phyloP scores from a whole-genome alignment of 2,113 vertebrate genomes.

The Daubentonia madagascariensis region DNA sequence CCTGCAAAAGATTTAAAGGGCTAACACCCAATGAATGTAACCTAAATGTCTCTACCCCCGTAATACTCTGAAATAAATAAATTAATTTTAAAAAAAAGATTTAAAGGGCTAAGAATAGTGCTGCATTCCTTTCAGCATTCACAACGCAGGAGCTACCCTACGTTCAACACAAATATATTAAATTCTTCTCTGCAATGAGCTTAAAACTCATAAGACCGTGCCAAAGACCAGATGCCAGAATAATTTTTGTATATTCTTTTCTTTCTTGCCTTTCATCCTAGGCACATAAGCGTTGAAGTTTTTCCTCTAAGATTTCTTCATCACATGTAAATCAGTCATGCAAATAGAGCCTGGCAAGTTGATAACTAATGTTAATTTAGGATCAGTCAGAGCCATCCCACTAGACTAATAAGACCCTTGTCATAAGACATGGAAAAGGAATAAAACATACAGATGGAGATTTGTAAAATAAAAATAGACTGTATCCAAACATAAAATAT shows the following conservation, averaged over 20 bases:
- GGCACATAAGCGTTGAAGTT: background rate
- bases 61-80: no score
- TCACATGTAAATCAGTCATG: background rate
- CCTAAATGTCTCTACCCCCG: no score
- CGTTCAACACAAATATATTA: background rate
- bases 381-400: background rate
- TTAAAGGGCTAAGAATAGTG: background rate
- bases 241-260: background rate
- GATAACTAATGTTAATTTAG: constrained; percentile 19
- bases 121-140: background rate
- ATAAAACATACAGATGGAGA: background rate
- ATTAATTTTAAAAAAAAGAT: background rate
- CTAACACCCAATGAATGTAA: no score
- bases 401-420: background rate
- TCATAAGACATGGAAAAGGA: background rate
- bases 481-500: background rate
- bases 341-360: background rate
- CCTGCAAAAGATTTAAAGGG: background rate
- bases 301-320: background rate
- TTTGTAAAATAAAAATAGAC: background rate
- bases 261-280: background rate
- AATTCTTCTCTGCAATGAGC: background rate
- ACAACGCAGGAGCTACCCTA: background rate
- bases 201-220: background rate
- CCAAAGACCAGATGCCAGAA: background rate